Base-by-base conservation (phyloP, 2,888 invertebrate genomes). In the Andrena hattorfiana region DNA sequence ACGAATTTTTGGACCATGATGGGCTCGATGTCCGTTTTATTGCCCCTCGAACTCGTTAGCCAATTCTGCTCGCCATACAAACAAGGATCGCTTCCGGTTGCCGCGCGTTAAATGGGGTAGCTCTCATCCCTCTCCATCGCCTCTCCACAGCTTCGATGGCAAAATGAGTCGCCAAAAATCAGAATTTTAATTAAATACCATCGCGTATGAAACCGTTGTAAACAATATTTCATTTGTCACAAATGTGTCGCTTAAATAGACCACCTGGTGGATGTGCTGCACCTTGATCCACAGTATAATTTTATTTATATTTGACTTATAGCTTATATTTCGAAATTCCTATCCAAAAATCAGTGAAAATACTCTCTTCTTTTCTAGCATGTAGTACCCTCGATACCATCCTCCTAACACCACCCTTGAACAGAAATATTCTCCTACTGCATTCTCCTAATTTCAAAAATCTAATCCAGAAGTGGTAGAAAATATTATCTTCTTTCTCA, bases 51-150 rank as follows among this genome's bases (percentile, higher is more conserved):
- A 66, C 56, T 28, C 35, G 56, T 8, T 42, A 42, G 42, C 42
- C 71, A 62, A 62, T 66, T 73, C 32, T 23, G 42, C 49, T 48
- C 20, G n/a, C 30, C 23, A 20, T 32, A 48, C 60, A 71, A 71
- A 71, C 71, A 71, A 71, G 62, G 62, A 71, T 71, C 48, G 49
- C 71, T 71, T 71, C 71, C 71, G 62, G 60, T 71, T 62, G 71
- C 49, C 16, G 49, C 48, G 30, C 62, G 60, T 71, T 71, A 60
- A 62, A 71, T 49, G 48, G 26, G 3, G 10, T 13, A n/a, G 13
- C 63, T 26, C 6, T 63, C 23, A 3, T 5, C 23, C 0, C 70
- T 2, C 60, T 28, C 7, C 42, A 13, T 13, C 5, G 16, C 16
- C 70, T 10, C n/a, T 10, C 13, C 69, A 5, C n/a, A 5, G 13